phyloP scores from a whole-genome alignment of 2,113 vertebrate genomes.

The Etheostoma cragini region DNA sequence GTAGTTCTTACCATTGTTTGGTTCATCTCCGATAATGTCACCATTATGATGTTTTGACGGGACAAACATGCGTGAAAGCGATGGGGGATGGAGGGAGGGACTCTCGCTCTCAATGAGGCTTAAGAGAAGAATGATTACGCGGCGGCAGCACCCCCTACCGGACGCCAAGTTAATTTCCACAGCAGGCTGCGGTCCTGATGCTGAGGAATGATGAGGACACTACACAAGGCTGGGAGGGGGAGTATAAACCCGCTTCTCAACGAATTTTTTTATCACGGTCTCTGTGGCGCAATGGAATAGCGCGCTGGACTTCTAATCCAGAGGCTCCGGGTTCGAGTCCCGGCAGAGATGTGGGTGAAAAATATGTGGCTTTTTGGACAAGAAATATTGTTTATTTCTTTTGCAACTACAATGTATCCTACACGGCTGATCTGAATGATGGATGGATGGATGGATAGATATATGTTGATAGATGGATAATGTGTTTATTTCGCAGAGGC shows the following conservation, averaged over 20 bases:
- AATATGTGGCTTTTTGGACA: constrained; percentile 46
- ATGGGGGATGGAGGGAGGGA: constrained; percentile 20
- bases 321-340: constrained; percentile 99
- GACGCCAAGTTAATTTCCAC: not conserved
- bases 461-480: fast-evolving
- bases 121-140: constrained; percentile 5
- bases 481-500: constrained; percentile 11
- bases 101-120: constrained; percentile 34
- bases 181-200: constrained; percentile 83
- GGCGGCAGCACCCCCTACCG: constrained; percentile 76
- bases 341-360: constrained; percentile 93
- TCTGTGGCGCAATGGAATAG: constrained; percentile 99
- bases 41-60: constrained; percentile 46
- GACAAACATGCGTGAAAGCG: constrained; percentile 30
- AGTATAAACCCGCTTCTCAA: constrained; percentile 72
- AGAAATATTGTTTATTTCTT: not conserved
- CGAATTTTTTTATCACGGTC: constrained; percentile 46
- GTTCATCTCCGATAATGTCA: constrained; percentile 29
- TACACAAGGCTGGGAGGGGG: constrained; percentile 51
- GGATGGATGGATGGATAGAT: not conserved
- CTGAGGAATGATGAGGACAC: constrained; percentile 76
- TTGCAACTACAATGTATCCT: not conserved
- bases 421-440: not conserved
- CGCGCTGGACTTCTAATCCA: constrained; percentile 99
- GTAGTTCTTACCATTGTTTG: constrained; percentile 1